These are phyloP conservation scores for Bradysia coprophila DNA, from an alignment of 1,140 invertebrate genomes.

Conservation along the genomic window DNA sequence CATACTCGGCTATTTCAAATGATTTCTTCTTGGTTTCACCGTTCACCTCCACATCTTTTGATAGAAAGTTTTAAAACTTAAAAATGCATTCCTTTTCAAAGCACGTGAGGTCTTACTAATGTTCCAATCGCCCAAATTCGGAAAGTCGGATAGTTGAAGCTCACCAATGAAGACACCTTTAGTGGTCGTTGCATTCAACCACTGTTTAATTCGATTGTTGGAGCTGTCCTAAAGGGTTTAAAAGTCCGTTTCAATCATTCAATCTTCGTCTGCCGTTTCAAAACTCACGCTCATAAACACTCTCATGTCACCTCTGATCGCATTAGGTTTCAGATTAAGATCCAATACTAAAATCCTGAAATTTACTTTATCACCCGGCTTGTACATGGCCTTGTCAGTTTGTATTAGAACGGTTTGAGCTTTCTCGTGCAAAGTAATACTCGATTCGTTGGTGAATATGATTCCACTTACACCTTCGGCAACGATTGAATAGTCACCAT, in stretches of 20 bases:
- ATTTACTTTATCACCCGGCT: slow-evolving; percentile 66
- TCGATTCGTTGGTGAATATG: neutral
- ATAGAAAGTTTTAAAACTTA: neutral
- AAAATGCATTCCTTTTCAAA: neutral
- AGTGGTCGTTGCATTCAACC: slow-evolving; percentile 45
- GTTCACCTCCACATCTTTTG: neutral
- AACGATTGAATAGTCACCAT: neutral
- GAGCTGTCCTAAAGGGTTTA: slow-evolving; percentile 53
- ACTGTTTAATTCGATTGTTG: slow-evolving; percentile 64
- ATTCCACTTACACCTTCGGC: neutral
- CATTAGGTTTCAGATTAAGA: slow-evolving; percentile 41
- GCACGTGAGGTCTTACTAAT: slow-evolving; percentile 29
- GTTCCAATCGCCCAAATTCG: slow-evolving; percentile 78
- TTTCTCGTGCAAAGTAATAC: neutral
- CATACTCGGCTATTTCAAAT: slow-evolving; percentile 56
- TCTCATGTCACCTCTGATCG: neutral
- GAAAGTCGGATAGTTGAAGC: slow-evolving; percentile 59
- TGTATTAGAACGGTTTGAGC: slow-evolving; percentile 54
- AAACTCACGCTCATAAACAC: slow-evolving; percentile 1
- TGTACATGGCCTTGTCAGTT: slow-evolving; percentile 87
- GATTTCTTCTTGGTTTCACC: slow-evolving; percentile 18
- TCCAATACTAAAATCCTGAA: slow-evolving; percentile 73
- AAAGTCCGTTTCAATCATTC: neutral
- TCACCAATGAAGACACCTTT: slow-evolving; percentile 65
- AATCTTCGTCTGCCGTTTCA: neutral